phyloP scores from a whole-genome alignment of 2,113 vertebrate species.

The Chionodraco myersi region DNA sequence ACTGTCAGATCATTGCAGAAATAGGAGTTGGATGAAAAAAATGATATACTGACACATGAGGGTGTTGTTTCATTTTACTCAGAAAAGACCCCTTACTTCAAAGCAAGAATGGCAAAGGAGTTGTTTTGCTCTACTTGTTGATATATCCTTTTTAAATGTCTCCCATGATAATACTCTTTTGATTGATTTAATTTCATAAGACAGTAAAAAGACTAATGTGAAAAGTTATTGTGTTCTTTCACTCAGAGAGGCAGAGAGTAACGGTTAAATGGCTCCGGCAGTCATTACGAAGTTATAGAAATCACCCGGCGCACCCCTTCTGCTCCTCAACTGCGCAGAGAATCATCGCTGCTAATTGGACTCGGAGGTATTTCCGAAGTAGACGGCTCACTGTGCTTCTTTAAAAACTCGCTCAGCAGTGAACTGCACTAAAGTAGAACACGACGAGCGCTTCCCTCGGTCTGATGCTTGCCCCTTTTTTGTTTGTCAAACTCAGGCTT shows the following conservation, averaged over 20 bases:
- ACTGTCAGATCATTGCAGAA: too few relatives aligned
- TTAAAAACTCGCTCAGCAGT: conserved; percentile 52
- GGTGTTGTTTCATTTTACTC: background rate
- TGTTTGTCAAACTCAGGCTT: conserved; percentile 45
- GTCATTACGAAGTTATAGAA: conserved; percentile 48
- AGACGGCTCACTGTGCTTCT: conserved; percentile 42
- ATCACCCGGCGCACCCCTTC: conserved; percentile 32
- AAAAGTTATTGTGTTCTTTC: conserved; percentile 2
- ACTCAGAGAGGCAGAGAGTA: conserved; percentile 21
- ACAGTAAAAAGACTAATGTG: background rate
- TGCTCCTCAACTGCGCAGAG: conserved; percentile 50
- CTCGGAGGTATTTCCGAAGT: conserved; percentile 64
- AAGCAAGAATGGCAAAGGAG: background rate
- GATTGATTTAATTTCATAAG: background rate
- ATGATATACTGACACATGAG: background rate
- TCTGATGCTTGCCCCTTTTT: conserved; percentile 51
- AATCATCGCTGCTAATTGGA: conserved; percentile 76
- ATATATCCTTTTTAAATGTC: background rate
- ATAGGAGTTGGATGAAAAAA: too few relatives aligned
- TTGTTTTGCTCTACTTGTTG: background rate
- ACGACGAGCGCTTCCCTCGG: conserved; percentile 41
- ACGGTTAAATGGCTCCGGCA: conserved; percentile 16
- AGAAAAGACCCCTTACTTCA: background rate
- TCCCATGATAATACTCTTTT: background rate
- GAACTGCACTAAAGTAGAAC: conserved; percentile 53